Base-by-base conservation (phyloP, 1,140 invertebrate genomes). In the Drosophila tristis region DNA sequence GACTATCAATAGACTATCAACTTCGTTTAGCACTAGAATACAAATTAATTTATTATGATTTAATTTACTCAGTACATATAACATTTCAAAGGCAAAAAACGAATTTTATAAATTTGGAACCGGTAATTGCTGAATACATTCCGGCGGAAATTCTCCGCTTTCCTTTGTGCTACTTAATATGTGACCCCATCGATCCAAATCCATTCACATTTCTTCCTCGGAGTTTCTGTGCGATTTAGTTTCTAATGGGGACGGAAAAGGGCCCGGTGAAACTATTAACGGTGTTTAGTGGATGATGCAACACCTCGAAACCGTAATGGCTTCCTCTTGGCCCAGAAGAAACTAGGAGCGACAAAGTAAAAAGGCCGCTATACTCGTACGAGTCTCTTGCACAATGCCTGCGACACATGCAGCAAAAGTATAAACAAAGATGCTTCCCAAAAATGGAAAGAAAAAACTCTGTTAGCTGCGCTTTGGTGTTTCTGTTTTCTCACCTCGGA, bases 371-470 rank as follows among this genome's bases (percentile, higher is more conserved):
- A 43, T 31, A 2, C 31, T 2, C 0, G 2, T 9, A 59, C 11
- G 35, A 13, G 35, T 5, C 11, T 49, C 61, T 89, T 89, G 72
- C 84, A 89, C 84, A 89, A 89, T 71, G 58, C 56, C 23, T 54
- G 75, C 51, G 8, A 31, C 31, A 31, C 64, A 70, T 51, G 54
- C 35, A 47, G 26, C 64, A 56, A 39, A 44, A 42, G 8, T 56
- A 42, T 2, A 55, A 68, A 72, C 86, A 89, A 90, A 89, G 84
- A 89, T 80, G 84, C 79, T 71, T 80, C 84, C 84, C 84, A 89
- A 89, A 89, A 89, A 89, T 89, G 84, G 84, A n/a, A 43, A 44
- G 44, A 56, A 60, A 74, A 65, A 39, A 26, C 58, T 25, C n/a
- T 55, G 49, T 54, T 57, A 57, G 56, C 67, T 20, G 60, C 66